These are phyloP conservation scores for Anguilla japonica DNA, from an alignment of 2,113 vertebrate species.

Conservation along the genomic window DNA sequence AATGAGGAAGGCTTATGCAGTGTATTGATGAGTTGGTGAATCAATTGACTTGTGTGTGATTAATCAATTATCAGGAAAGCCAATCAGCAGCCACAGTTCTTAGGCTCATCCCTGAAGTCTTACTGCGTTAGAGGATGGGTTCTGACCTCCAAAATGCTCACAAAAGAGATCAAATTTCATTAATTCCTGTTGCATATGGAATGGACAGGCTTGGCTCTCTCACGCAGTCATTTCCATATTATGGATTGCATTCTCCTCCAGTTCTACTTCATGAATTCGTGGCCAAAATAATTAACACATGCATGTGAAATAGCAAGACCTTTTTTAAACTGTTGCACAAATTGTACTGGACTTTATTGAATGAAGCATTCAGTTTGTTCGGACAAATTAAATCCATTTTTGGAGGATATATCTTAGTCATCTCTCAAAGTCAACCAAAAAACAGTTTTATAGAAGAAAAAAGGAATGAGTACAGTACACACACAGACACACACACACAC, in stretches of 20 bases:
- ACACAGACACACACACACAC: not conserved
- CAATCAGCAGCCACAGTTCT: slow-evolving; percentile 49
- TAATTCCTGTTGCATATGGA: slow-evolving; percentile 26
- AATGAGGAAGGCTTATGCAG: slow-evolving; percentile 51
- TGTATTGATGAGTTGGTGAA: slow-evolving; percentile 49
- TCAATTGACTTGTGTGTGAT: slow-evolving; percentile 59
- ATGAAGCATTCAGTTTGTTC: not conserved
- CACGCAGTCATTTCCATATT: not conserved
- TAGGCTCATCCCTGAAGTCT: slow-evolving; percentile 33
- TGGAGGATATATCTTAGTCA: not conserved
- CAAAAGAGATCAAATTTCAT: slow-evolving; percentile 33
- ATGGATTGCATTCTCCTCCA: not conserved
- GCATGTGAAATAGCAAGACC: not conserved
- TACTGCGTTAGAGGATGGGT: slow-evolving; percentile 43
- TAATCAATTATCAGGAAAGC: slow-evolving; percentile 50
- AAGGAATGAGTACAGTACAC: not conserved
- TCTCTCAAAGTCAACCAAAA: not conserved
- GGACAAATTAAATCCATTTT: not conserved
- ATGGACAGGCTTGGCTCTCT: not conserved
- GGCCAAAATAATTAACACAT: not conserved
- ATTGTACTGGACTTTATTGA: not conserved
- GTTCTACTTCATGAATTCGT: not conserved
- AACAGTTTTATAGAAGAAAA: not conserved
- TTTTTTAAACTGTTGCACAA: not conserved
- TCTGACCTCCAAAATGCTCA: slow-evolving; percentile 42